Percentiles rank a stretch among this genome's conserved stretches.
Evolutionary conservation across 2,113 vertebrate genomes (phyloP).

Genomic region (Mirounga angustirostris): DNA sequence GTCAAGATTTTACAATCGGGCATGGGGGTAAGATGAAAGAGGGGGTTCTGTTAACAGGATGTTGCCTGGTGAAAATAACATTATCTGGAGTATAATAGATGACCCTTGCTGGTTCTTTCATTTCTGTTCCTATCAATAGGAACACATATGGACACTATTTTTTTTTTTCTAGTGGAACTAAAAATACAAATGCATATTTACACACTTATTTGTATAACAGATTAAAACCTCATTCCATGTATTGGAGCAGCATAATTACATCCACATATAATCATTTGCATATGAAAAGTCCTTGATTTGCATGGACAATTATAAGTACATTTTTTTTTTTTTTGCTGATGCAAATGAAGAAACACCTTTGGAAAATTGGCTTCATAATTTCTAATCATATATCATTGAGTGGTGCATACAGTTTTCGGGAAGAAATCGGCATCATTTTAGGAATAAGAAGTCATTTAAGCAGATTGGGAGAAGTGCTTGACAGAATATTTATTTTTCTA

Average conservation of each 20-base stretch:
- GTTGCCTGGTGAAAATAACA: not conserved
- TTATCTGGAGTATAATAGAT: not conserved
- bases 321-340: slow-evolving; percentile 59
- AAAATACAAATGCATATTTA: slow-evolving; percentile 78
- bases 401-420: slow-evolving; percentile 56
- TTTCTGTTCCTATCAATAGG: slow-evolving; percentile 50
- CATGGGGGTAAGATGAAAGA: not conserved
- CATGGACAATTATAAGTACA: slow-evolving; percentile 70
- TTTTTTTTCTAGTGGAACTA: slow-evolving; percentile 52
- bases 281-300: slow-evolving; percentile 80
- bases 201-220: slow-evolving; percentile 78
- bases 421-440: slow-evolving; percentile 41
- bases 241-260: slow-evolving; percentile 72
- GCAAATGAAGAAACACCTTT: slow-evolving; percentile 79
- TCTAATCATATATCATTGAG: slow-evolving; percentile 77
- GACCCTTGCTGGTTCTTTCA: not conserved
- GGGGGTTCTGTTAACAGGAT: not conserved
- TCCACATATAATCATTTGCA: slow-evolving; percentile 76
- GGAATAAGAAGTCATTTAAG: slow-evolving; percentile 72
- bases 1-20: not conserved
- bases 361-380: slow-evolving; percentile 77
- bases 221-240: slow-evolving; percentile 67
- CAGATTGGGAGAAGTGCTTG: slow-evolving; percentile 66
- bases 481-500: slow-evolving; percentile 58
- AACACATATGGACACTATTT: slow-evolving; percentile 13